Conservation (phyloP, 2,888 invertebrate species). For the Spodoptera picta region DNA sequence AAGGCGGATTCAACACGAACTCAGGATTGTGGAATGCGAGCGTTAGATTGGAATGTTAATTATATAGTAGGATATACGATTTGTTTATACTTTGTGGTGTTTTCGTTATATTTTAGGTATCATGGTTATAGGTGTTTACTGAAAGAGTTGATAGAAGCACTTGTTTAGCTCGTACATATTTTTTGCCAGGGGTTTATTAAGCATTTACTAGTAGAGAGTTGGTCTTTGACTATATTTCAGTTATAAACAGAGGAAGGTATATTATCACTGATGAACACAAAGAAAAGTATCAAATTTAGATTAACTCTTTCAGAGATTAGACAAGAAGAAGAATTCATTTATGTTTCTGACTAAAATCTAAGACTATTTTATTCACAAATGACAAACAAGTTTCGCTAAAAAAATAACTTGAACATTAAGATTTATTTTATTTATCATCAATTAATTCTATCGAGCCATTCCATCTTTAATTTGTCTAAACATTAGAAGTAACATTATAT, state of each 20-base stretch:
- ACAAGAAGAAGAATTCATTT: too few relatives aligned
- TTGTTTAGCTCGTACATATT: too few relatives aligned
- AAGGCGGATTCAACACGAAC: constrained; percentile 55
- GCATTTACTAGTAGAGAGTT: background rate
- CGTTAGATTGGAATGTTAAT: constrained; percentile 63
- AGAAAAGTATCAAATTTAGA: too few relatives aligned
- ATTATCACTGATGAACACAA: too few relatives aligned
- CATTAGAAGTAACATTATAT: constrained; percentile 45
- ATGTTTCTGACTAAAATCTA: background rate
- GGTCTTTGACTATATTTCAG: background rate
- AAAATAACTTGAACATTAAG: constrained; percentile 14
- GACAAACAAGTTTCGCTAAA: background rate
- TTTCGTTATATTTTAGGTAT: too few relatives aligned
- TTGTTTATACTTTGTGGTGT: constrained; percentile 21
- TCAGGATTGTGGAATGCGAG: constrained; percentile 53
- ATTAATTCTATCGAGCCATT: constrained; percentile 35
- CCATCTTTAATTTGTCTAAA: constrained; percentile 44
- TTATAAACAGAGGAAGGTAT: too few relatives aligned
- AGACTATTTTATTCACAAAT: background rate
- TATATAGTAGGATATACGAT: constrained; percentile 44
- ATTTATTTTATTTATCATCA: constrained; percentile 25
- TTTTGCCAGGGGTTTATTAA: background rate
- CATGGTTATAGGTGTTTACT: too few relatives aligned
- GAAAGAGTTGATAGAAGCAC: too few relatives aligned
- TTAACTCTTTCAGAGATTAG: too few relatives aligned